These are phyloP conservation scores for Mixornis gularis DNA, from an alignment of 2,113 vertebrate species.

Conservation along the genomic window DNA sequence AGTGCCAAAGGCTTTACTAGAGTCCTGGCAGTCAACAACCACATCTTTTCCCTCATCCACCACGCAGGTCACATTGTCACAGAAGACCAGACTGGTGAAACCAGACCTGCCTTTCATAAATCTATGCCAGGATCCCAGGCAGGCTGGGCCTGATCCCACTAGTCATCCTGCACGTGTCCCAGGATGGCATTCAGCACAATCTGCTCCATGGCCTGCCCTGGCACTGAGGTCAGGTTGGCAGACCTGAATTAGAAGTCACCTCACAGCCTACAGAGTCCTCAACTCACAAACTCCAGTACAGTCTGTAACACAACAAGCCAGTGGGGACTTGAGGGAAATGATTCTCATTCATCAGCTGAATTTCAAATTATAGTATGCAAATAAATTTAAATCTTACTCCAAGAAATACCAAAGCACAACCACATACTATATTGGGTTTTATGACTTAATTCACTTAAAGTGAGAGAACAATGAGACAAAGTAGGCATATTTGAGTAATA, in stretches of 20 bases:
- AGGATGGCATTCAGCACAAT: background rate
- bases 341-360: background rate
- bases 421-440: background rate
- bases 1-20: background rate
- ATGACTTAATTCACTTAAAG: background rate
- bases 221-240: background rate
- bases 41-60: background rate
- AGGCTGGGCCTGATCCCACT: background rate
- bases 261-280: background rate
- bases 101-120: background rate
- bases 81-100: background rate
- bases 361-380: background rate
- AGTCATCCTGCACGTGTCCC: fast-evolving
- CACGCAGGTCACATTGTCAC: background rate
- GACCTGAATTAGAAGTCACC: background rate
- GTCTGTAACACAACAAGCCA: background rate
- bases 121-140: background rate
- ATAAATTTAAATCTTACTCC: background rate
- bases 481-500: background rate
- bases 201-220: background rate
- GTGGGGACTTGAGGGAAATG: background rate
- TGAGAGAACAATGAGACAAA: background rate
- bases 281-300: background rate
- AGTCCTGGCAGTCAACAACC: background rate
- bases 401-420: background rate